Conservation (phyloP, 2,113 vertebrate genomes). For the Neoarius graeffei region DNA sequence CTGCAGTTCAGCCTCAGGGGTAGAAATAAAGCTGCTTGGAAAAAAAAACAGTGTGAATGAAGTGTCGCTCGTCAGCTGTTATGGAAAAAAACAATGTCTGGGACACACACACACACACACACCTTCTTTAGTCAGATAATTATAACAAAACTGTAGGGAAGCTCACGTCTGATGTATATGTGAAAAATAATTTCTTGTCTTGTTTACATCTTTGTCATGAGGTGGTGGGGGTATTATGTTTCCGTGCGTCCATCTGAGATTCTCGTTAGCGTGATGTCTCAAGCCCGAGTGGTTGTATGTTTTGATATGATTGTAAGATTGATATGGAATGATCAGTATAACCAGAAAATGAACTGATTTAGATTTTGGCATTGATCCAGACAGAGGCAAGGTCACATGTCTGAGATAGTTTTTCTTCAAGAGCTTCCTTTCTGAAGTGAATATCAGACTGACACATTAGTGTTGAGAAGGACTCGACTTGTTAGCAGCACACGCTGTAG, state of each 20-base stretch:
- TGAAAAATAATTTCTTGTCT: neutral
- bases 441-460: neutral
- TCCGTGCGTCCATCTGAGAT: neutral
- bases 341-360: neutral
- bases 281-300: neutral
- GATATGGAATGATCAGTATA: neutral
- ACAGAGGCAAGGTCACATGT: neutral
- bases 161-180: neutral
- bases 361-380: neutral
- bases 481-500: neutral
- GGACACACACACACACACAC: neutral
- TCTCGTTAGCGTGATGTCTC: neutral
- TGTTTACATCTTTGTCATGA: neutral
- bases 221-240: no score
- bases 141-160: neutral
- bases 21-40: neutral
- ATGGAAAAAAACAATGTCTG: neutral
- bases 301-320: neutral
- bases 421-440: neutral
- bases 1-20: neutral
- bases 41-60: conserved; percentile 8
- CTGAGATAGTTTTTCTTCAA: neutral
- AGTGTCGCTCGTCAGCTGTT: neutral
- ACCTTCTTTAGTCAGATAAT: neutral
- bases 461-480: neutral